phyloP scores from a whole-genome alignment of 2,113 vertebrate genomes.

The Perccottus glenii region DNA sequence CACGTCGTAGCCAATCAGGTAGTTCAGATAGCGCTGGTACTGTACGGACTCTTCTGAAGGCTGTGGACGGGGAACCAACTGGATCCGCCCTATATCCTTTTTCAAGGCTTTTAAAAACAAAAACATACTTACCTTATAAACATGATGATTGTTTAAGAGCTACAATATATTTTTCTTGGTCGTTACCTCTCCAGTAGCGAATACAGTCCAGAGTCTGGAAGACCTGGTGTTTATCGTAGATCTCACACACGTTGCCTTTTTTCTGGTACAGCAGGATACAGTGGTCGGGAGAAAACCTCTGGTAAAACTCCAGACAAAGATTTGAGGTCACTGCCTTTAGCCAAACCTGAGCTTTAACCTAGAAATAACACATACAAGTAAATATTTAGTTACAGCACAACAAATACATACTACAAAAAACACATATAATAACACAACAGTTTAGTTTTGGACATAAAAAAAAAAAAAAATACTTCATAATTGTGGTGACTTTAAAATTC shows the following conservation, averaged over 20 bases:
- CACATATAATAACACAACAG: no score
- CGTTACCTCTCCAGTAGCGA: constrained; percentile 87
- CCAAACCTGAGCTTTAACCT: constrained; percentile 96
- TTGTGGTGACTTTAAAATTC: no score
- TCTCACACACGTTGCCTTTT: constrained; percentile 94
- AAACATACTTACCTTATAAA: no score
- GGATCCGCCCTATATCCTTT: constrained; percentile 90
- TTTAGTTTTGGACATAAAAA: no score
- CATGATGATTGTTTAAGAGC: no score
- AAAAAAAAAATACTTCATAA: no score
- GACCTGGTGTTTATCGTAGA: constrained; percentile 95
- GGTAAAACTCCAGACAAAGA: constrained; percentile 88
- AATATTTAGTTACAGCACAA: no score
- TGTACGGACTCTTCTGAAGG: constrained; percentile 83
- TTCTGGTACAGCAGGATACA: constrained; percentile 96
- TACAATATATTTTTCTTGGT: neutral
- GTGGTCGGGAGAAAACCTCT: constrained; percentile 86
- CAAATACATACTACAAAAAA: no score
- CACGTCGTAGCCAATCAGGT: constrained; percentile 95
- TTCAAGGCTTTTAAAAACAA: constrained; percentile 73
- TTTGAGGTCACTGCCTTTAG: constrained; percentile 88
- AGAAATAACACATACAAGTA: constrained; percentile 19
- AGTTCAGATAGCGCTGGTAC: constrained; percentile 90
- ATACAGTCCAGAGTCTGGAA: constrained; percentile 97
- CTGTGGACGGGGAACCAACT: constrained; percentile 83